Base-by-base conservation (phyloP, 2,113 vertebrate genomes). In the Cephalopterus ornatus region DNA sequence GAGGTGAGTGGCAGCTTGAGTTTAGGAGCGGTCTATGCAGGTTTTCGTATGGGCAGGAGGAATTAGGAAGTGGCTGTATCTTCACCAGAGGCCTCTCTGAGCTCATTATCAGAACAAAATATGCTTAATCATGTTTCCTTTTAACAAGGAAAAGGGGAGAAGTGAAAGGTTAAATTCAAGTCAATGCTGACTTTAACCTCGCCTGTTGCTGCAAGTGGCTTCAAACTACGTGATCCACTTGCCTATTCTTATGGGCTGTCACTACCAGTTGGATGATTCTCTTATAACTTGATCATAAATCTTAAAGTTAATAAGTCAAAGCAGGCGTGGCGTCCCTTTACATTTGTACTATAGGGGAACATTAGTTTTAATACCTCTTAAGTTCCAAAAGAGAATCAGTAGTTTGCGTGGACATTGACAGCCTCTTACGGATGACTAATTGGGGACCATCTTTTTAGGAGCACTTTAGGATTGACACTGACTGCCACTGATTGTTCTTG, bases 21-120 rank as follows among this genome's bases (percentile, higher is more conserved):
- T 76, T 66, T 24, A 35, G 76, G 55, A 85, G 53, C 68, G 15
- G 4, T 66, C 50, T 58, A 5, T 76, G 15, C 32, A 53, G 70
- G 17, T 37, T 9, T 1, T 4, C 63, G 53, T 19, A 22, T 23
- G 15, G 15, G 49, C 62, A 79, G 44, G 46, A 73, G 55, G 53
- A 86, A 80, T 66, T 53, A 13, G 30, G 42, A 37, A 86, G 71
- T 15, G 32, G 41, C 37, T 0, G 1, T 70, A 42, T 32, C 41
- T 65, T 72, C 9, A 15, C 11, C 20, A 22, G 47, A n/a, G 41
- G 12, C 14, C 11, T 68, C 12, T 82, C 32, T 0, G 0, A 46
- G 41, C 39, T 79, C 10, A 23, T 12, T 28, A 17, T 41, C 6
- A 1, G 47, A 35, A 52, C 27, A 32, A 92, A 77, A 39, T 33